Conservation (phyloP, 2,113 vertebrate genomes). For the Pao palembangensis region DNA sequence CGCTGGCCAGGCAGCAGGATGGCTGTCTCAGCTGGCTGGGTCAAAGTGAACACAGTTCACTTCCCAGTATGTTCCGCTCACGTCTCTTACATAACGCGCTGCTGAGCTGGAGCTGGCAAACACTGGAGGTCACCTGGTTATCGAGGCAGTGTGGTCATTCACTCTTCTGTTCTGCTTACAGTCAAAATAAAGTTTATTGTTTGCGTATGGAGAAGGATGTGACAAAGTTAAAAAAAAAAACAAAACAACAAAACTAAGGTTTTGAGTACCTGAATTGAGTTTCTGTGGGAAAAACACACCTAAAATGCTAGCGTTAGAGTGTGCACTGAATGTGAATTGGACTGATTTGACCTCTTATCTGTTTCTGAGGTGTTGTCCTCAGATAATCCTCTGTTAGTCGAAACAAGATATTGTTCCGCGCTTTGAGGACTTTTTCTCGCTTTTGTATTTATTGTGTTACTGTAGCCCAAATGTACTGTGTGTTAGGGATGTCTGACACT, state of each 20-base stretch:
- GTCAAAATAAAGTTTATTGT: neutral
- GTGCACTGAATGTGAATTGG: neutral
- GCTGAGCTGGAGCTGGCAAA: slow-evolving; percentile 67
- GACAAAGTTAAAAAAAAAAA: neutral
- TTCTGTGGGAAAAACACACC: neutral
- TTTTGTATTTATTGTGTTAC: slow-evolving; percentile 23
- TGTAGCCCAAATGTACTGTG: slow-evolving; percentile 8
- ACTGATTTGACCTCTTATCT: neutral
- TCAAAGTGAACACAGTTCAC: slow-evolving; percentile 33
- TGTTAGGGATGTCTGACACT: slow-evolving; percentile 30
- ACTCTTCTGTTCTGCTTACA: slow-evolving; percentile 35
- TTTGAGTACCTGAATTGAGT: neutral
- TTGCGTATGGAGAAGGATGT: neutral
- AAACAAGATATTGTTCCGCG: neutral
- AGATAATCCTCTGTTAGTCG: neutral
- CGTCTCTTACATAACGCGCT: slow-evolving; percentile 57
- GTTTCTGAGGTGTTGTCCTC: neutral
- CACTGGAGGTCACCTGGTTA: slow-evolving; percentile 63
- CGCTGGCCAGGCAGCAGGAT: slow-evolving; percentile 5
- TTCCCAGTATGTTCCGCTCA: slow-evolving; percentile 24
- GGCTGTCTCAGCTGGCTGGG: slow-evolving; percentile 20
- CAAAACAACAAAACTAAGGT: too few species aligned
- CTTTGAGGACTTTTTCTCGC: slow-evolving; percentile 26
- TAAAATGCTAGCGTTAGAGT: neutral
- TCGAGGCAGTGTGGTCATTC: slow-evolving; percentile 50